Base-by-base conservation (phyloP, 2,888 invertebrate genomes). In the Phaedon cochleariae region DNA sequence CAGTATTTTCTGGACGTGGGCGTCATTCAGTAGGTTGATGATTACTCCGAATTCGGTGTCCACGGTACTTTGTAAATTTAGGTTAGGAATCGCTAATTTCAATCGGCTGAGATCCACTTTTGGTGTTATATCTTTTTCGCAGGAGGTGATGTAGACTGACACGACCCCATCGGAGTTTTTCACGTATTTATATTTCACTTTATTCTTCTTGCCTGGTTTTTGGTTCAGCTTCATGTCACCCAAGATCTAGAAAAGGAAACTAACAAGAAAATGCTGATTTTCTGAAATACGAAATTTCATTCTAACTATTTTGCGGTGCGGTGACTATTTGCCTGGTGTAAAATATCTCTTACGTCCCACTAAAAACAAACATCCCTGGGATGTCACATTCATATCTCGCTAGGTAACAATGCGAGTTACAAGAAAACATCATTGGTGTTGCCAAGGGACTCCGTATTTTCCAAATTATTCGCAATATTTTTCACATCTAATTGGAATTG, bases 1-100 rank as follows among this genome's bases (percentile, higher is more conserved):
- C 58, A 85, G 74, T 0, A 85, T 70, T 64, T 81, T 83, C 17
- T 84, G 84, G 1, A 84, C 84, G 51, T 85, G 84, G 1, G 74
- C 68, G 70, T 85, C 84, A 4, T 79, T 76, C 0, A 76, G 76
- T 51, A 85, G 84, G 2, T 83, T 81, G 0, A 82, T 80, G 10
- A 85, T 82, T 7, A 85, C 64, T 0, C 85, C 85, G 66, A 83
- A 84, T 1, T 66, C 68, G 7, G 78, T 79, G 59, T 68, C 62
- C 4, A 71, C 59, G 0, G 59, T 52, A 45, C 67, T 73, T 65
- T 45, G 72, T 64, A 54, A 55, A 62, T 60, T 70, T 7, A 75
- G 63, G 52, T 71, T 71, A 21, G 71, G 70, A 10, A 73, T 48
- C 5, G 60, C 63, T 37, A 62, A 58, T 22, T 70, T 65, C 15